Evolutionary conservation across 2,797 vertebrate genomes (phyloP), one percentile per base, ranked within the genome.

Genomic region (Capromys pilorides): DNA sequence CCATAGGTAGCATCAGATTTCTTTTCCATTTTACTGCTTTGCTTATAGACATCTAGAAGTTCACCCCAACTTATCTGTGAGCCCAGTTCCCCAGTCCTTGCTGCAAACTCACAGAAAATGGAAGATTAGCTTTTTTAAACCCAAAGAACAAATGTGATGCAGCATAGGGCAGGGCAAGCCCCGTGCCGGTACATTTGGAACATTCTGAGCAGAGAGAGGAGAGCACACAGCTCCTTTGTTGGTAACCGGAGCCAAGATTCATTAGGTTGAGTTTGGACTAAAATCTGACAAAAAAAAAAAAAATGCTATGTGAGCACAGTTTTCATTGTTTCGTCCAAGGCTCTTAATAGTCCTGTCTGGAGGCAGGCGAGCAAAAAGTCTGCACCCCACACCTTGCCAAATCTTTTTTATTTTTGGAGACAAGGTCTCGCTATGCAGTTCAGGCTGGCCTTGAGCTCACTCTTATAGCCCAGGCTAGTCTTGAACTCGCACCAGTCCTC

Each of bases 241-340:
- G 95, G 93, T 91, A 95, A 92, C n/a, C 86, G 88, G 89, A 86
- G 94, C 90, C 93, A 97, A 95, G 83, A 94, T 67, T 64, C 85
- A 88, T 86, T 94, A 87, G 62, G 78, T 59, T 1, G 2, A 93
- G 90, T 78, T 95, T 97, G 95, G 87, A 97, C 57, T 61, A 96
- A 96, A 93, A 88, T 69, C 19, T 94, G 79, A n/a, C 66, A 85
- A 86, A 69, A 82, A 88, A 69, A 69, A 85, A 86, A 69, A 82
- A 88, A 69, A 69, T 93, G 88, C 91, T 97, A 77, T 75, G 81
- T 93, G 45, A 96, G 77, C 89, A 94, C 84, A 92, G 85, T 92
- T 95, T 97, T 93, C 86, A 77, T 45, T 95, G 69, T 86, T 86
- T 86, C 33, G 73, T 97, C 93, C 94, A 96, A 97, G 95, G 13